Evolutionary conservation across 2,797 vertebrate genomes (phyloP).

Genomic region (Anguilla pacifica): DNA sequence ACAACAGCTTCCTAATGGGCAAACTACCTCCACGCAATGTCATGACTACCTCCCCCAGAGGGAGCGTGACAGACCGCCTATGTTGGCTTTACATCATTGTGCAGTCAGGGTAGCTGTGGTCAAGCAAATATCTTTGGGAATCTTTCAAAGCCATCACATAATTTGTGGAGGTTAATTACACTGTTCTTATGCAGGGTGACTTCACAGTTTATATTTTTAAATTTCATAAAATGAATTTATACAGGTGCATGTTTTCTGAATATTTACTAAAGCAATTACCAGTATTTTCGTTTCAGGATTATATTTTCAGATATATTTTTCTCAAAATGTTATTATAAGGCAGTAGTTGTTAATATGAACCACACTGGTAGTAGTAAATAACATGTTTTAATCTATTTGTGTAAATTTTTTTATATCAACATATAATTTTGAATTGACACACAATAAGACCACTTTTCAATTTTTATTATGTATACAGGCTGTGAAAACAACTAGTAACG

Average conservation of each 20-base stretch:
- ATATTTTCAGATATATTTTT: background rate
- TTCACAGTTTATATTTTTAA: background rate
- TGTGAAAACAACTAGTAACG: no score
- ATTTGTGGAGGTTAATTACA: background rate
- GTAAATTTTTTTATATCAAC: background rate
- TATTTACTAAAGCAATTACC: background rate
- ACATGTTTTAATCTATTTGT: background rate
- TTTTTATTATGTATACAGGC: no score
- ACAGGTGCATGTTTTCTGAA: background rate
- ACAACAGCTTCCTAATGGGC: no score
- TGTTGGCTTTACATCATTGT: no score
- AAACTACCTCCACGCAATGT: no score
- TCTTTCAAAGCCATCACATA: background rate
- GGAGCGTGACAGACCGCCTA: no score
- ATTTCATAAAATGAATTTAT: background rate
- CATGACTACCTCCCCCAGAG: no score
- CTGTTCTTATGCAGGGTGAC: background rate
- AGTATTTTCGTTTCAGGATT: background rate
- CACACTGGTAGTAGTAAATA: background rate
- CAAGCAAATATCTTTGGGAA: background rate
- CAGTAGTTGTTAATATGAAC: background rate
- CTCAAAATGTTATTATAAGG: background rate
- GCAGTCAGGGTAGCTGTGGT: background rate
- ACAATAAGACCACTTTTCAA: no score
- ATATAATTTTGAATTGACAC: no score